Percentiles rank a stretch among this genome's conserved stretches.
Conservation (phyloP, 2,797 vertebrate genomes). For the Acestrorhynchus altus region DNA sequence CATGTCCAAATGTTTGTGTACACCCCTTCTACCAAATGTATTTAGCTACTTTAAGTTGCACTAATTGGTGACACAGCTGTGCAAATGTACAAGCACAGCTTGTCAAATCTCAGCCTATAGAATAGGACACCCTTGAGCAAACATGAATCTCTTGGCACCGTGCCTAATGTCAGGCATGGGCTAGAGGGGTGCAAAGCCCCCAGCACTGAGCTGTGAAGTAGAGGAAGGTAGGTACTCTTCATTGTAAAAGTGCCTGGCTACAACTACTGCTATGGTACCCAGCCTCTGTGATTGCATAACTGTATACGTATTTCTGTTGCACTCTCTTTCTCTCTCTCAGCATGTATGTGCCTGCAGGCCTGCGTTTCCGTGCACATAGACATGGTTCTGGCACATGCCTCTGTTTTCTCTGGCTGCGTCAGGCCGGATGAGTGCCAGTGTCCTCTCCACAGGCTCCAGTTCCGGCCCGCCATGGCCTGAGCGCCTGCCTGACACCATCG, state of each 20-base stretch:
- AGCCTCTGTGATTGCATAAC: conserved; percentile 11
- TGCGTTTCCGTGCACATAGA: conserved; percentile 42
- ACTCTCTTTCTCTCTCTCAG: conserved; percentile 20
- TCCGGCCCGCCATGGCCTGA: conserved; percentile 69
- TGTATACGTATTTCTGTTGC: conserved; percentile 14
- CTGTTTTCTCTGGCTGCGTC: conserved; percentile 78
- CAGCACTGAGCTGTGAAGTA: too few species aligned
- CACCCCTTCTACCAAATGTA: too few species aligned
- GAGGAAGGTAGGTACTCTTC: too few species aligned
- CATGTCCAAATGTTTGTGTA: too few species aligned
- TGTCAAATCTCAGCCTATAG: too few species aligned
- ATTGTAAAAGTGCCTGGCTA: background rate
- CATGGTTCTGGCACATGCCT: conserved; percentile 76
- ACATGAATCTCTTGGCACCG: too few species aligned
- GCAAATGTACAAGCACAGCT: too few species aligned
- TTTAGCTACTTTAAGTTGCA: too few species aligned
- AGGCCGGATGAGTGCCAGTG: conserved; percentile 81
- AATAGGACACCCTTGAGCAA: too few species aligned
- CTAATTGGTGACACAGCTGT: too few species aligned
- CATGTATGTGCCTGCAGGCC: conserved; percentile 28
- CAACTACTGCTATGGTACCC: background rate
- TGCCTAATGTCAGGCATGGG: too few species aligned
- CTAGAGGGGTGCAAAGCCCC: too few species aligned
- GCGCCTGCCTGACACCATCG: conserved; percentile 56
- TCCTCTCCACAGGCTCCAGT: conserved; percentile 76